These are phyloP conservation scores for Drosophila auraria DNA, from an alignment of 1,140 invertebrate species.

Conservation along the genomic window DNA sequence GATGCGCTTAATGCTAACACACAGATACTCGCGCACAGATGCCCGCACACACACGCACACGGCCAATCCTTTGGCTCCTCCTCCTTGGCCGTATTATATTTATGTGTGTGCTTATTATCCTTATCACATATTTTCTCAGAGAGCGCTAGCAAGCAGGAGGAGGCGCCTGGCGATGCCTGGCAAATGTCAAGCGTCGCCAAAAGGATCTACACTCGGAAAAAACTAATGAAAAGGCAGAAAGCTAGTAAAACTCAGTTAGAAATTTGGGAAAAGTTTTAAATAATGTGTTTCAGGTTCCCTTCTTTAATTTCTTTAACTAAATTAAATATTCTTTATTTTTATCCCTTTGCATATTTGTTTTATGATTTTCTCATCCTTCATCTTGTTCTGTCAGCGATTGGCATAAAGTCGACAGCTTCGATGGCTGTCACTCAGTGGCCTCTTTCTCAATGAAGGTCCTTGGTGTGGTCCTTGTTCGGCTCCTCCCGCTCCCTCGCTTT, in stretches of 20 bases:
- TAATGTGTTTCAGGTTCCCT: no score
- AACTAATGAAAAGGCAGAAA: no score
- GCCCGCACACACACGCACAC: neutral
- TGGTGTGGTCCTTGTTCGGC: slow-evolving; percentile 1
- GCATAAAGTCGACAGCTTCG: slow-evolving; percentile 28
- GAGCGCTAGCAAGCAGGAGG: neutral
- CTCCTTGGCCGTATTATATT: slow-evolving; percentile 21
- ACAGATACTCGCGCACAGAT: slow-evolving; percentile 8
- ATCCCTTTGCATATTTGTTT: neutral
- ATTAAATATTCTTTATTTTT: neutral
- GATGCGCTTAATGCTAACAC: slow-evolving; percentile 48
- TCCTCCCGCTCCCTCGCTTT: neutral
- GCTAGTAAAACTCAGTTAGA: no score
- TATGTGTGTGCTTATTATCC: slow-evolving; percentile 53
- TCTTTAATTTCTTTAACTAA: neutral
- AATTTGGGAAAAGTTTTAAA: no score
- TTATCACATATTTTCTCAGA: slow-evolving; percentile 37
- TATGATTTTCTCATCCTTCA: neutral
- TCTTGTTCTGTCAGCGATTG: slow-evolving; percentile 12
- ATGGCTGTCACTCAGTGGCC: slow-evolving; percentile 32
- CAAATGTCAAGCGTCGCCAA: slow-evolving; percentile 28
- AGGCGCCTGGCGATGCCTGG: slow-evolving; percentile 1
- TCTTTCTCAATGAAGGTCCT: slow-evolving; percentile 1
- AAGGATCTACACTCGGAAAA: slow-evolving; percentile 5
- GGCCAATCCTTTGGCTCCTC: slow-evolving; percentile 23